These are phyloP conservation scores for Pseudomyrmex cubaensis DNA, from an alignment of 1,140 invertebrate species.

Conservation along the genomic window DNA sequence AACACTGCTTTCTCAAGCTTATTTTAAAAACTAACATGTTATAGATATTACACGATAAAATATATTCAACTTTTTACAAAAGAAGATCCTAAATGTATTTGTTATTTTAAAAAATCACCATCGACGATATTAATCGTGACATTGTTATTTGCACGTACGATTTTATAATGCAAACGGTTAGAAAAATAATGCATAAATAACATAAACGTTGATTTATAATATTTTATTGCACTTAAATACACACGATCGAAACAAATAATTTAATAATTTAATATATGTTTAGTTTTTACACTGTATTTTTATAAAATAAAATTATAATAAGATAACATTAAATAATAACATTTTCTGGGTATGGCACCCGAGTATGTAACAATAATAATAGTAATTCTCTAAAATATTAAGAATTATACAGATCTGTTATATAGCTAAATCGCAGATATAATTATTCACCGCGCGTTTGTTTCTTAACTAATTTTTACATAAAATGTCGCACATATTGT, in stretches of 20 bases:
- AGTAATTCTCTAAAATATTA: too few species aligned
- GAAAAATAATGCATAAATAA: conserved; percentile 36
- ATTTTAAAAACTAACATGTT: too few species aligned
- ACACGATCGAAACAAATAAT: neutral
- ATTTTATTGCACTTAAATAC: conserved; percentile 36
- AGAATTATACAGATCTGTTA: too few species aligned
- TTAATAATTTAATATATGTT: conserved; percentile 3
- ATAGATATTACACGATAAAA: too few species aligned
- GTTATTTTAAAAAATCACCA: neutral
- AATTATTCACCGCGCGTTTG: neutral
- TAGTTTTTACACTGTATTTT: conserved; percentile 27
- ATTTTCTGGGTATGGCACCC: conserved; percentile 81
- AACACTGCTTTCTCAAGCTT: too few species aligned
- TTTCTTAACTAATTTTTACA: conserved; percentile 45
- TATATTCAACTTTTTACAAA: too few species aligned
- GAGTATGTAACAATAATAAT: conserved; percentile 62
- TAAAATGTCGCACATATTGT: conserved; percentile 18
- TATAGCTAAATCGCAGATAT: neutral
- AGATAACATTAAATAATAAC: conserved; percentile 34
- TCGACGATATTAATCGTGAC: too few species aligned
- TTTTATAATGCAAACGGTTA: too few species aligned
- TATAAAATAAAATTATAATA: neutral
- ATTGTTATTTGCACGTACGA: neutral
- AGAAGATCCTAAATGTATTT: neutral
- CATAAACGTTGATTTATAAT: conserved; percentile 49